phyloP scores from a whole-genome alignment of 2,113 vertebrate species.

The Pelobates fuscus region DNA sequence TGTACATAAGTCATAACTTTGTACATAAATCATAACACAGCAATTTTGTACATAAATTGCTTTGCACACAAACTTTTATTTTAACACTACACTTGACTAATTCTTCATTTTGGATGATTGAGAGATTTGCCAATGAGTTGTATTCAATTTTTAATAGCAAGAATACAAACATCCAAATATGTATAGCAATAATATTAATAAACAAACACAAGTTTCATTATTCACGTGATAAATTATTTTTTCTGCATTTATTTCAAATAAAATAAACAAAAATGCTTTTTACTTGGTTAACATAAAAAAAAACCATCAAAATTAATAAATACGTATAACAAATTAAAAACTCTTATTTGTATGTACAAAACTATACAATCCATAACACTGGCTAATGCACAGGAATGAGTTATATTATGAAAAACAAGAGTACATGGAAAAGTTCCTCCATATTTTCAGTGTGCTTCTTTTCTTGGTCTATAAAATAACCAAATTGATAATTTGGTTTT shows the following conservation, averaged over 20 bases:
- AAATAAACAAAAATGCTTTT: constrained; percentile 5
- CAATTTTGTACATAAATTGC: too few relatives aligned
- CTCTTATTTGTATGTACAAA: constrained; percentile 86
- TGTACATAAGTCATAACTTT: too few relatives aligned
- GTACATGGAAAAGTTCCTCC: not conserved
- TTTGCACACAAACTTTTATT: too few relatives aligned
- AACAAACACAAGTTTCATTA: not conserved
- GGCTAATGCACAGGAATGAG: constrained; percentile 66
- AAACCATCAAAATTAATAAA: constrained; percentile 88
- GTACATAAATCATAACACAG: too few relatives aligned
- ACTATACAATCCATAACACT: constrained; percentile 74
- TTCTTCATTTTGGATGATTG: constrained; percentile 38
- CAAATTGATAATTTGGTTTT: not conserved
- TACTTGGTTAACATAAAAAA: constrained; percentile 55
- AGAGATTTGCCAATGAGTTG: constrained; percentile 42
- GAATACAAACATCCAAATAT: constrained; percentile 34
- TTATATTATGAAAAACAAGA: constrained; percentile 7
- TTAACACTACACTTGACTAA: too few relatives aligned
- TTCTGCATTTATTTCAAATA: constrained; percentile 13
- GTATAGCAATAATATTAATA: constrained; percentile 36
- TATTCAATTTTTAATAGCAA: constrained; percentile 41
- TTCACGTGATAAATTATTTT: not conserved
- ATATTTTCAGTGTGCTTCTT: not conserved
- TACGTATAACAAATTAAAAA: constrained; percentile 89
- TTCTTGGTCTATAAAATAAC: not conserved